A percentile compares a stretch with the other conserved stretches of the same genome.
Conservation (phyloP, 2,797 vertebrate species). For the Bradypodion ventrale region DNA sequence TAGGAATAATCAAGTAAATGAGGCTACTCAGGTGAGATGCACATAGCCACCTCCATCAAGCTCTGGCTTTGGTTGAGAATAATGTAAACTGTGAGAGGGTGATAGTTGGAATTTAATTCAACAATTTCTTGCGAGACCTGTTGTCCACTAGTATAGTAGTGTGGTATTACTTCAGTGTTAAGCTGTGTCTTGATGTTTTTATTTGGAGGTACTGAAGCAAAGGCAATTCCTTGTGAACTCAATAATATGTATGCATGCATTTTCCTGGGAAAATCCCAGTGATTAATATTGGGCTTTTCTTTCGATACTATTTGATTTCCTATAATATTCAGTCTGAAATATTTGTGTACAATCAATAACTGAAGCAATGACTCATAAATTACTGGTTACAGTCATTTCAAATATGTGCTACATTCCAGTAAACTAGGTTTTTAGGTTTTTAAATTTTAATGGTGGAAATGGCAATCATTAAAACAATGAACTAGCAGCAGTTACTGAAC, state of each 20-base stretch:
- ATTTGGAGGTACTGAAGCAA: neutral
- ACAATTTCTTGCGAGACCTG: neutral
- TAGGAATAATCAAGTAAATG: too few species aligned
- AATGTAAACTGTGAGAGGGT: neutral
- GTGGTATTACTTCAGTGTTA: neutral
- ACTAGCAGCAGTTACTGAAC: neutral
- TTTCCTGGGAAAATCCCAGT: neutral
- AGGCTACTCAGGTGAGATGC: too few species aligned
- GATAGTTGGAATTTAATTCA: neutral
- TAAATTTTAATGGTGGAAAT: slow-evolving; percentile 20
- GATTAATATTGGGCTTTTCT: slow-evolving; percentile 7
- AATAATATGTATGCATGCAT: slow-evolving; percentile 10
- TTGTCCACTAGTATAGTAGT: neutral
- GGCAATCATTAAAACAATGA: slow-evolving; percentile 17
- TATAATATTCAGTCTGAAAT: neutral
- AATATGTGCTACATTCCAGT: slow-evolving; percentile 26
- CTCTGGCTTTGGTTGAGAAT: neutral
- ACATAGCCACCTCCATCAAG: too few species aligned
- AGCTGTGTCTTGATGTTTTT: neutral
- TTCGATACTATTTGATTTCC: slow-evolving; percentile 31
- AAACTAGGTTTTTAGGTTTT: slow-evolving; percentile 1
- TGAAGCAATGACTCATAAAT: slow-evolving; percentile 1
- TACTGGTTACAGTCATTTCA: slow-evolving; percentile 10
- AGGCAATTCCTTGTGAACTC: slow-evolving; percentile 10
- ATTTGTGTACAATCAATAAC: slow-evolving; percentile 1